Evolutionary conservation across 2,113 vertebrate genomes (phyloP).

Genomic region (Crotalus tigris): DNA sequence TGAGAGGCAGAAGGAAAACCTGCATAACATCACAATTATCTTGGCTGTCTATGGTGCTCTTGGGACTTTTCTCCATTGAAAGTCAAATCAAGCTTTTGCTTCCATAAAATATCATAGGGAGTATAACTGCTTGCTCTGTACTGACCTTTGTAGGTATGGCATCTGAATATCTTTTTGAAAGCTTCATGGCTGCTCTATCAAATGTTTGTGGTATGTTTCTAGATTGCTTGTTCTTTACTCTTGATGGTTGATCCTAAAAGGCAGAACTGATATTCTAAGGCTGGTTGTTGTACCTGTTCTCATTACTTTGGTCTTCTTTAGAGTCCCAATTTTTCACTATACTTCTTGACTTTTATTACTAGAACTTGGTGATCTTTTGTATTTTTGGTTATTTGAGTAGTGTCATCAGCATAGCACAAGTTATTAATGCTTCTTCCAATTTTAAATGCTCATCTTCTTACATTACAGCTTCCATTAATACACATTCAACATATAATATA

Average conservation of each 20-base stretch:
- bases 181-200: neutral
- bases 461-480: neutral
- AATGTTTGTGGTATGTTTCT: neutral
- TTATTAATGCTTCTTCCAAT: neutral
- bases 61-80: neutral
- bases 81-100: neutral
- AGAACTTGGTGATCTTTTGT: neutral
- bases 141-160: neutral
- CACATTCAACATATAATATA: neutral
- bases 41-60: neutral
- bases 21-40: neutral
- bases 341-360: neutral
- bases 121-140: neutral
- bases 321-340: neutral
- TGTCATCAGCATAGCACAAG: neutral
- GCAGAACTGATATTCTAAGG: neutral
- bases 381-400: neutral
- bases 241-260: neutral
- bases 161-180: neutral
- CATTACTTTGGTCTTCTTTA: neutral
- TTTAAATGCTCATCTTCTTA: neutral
- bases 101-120: neutral
- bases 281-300: neutral
- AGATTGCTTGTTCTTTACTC: neutral
- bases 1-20: neutral